Base-by-base conservation (phyloP, 2,797 vertebrate species). In the Crenichthys baileyi region DNA sequence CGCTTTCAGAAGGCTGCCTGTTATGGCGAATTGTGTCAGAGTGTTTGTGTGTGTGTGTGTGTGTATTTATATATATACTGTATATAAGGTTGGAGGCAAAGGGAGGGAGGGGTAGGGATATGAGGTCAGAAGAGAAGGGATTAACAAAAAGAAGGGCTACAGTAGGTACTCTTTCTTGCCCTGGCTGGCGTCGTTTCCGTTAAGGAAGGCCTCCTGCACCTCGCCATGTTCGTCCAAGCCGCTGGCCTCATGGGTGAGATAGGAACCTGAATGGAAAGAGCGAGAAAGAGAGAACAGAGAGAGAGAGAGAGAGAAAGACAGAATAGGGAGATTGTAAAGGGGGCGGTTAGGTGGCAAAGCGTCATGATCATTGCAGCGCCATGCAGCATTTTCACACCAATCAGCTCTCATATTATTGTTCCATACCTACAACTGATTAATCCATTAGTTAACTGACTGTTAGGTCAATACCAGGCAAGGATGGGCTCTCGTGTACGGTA, bases 171-270 rank as follows among this genome's bases (percentile, higher is more conserved):
- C 97, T 93, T 98, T 97, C 95, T 98, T 98, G 91, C 97, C 95
- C 94, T 98, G 97, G 89, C 96, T 97, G 91, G 96, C 96, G 11
- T 98, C 97, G 22, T 96, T 97, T 70, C 97, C 97, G 1, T 98
- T 98, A 88, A 98, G 97, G 90, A 98, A 98, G 72, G 97, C 97
- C 92, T 98, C 97, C 83, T 97, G 96, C 78, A 97, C 97, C 91
- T 98, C 97, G 3, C 97, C 97, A 36, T 98, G 97, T 84, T 98
- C 97, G 56, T 98, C 97, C 92, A 98, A 93, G 44, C 97, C 97
- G 63, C 97, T 98, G 87, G 97, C 97, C 93, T 98, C 97, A 41
- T 98, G 97, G 85, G 97, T 98, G 92, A 97, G 96, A 93, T 98
- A 98, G 79, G 97, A 98, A 83, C 97, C 97, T 98, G 88, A 1